Percentiles rank a stretch among this genome's conserved stretches.
Evolutionary conservation across 92 coral and sea anemone genomes (phyloP).

Genomic region (Plumapathes pennacea): DNA sequence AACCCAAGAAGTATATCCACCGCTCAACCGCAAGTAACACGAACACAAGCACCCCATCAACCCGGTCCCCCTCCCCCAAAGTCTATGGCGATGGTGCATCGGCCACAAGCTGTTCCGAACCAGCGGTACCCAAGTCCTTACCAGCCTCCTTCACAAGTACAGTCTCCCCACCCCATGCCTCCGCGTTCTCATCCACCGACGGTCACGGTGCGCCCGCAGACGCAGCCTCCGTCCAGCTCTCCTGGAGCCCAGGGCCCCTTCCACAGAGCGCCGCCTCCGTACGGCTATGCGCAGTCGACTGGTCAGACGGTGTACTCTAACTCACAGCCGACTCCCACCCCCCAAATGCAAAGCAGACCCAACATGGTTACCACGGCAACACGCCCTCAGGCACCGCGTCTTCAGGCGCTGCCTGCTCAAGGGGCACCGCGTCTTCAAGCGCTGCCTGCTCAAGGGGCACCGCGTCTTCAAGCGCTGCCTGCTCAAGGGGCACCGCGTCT

Average conservation of each 20-base stretch:
- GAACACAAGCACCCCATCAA: constrained; percentile 7
- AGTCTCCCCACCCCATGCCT: constrained; percentile 7
- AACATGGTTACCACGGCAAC: background rate
- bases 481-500: background rate
- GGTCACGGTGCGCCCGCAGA: constrained; percentile 91
- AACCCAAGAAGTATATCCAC: constrained; percentile 1
- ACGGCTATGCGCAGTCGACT: constrained; percentile 18
- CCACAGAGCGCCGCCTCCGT: constrained; percentile 21
- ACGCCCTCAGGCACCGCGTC: background rate
- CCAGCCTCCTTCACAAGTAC: too few relatives aligned
- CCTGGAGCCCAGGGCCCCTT: constrained; percentile 40
- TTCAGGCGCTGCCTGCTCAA: too few relatives aligned
- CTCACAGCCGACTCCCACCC: constrained; percentile 6
- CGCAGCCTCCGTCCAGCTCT: constrained; percentile 48
- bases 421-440: background rate
- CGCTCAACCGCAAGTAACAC: constrained; percentile 5
- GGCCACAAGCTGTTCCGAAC: constrained; percentile 3
- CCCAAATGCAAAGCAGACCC: constrained; percentile 4
- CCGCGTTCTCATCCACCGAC: constrained; percentile 68
- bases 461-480: constrained; percentile 2
- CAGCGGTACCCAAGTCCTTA: constrained; percentile 1
- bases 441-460: background rate
- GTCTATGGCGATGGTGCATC: background rate
- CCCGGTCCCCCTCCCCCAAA: background rate
- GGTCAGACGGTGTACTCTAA: constrained; percentile 8